Evolutionary conservation across 2,797 vertebrate genomes (phyloP), one percentile per base, ranked within the genome.

Genomic region (Heliangelus exortis): DNA sequence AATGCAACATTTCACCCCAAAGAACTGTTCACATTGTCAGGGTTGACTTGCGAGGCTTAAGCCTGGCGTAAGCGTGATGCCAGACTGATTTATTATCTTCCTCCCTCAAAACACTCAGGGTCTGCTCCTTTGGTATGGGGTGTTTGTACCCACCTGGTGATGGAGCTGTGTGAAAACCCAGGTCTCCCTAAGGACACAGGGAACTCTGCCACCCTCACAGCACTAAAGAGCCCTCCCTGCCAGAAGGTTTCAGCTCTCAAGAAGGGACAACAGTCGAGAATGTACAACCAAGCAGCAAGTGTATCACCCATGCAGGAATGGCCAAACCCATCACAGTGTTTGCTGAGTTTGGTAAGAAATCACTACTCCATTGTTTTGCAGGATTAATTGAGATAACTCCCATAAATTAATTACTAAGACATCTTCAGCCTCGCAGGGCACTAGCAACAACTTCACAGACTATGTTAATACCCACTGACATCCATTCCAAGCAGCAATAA

Each of bases 1-100:
- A 89, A 92, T 74, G 82, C 67, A 73, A 47, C 48, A 5, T 91
- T 93, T 95, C 79, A 83, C 87, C 93, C 82, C 6, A 0, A 85
- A 91, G 79, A 85, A 55, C 55, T 87, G 54, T 63, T 91, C 76
- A 59, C 0, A 0, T 51, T 69, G 73, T 61, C 73, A 78, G 45
- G 61, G 69, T 20, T 88, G 65, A 67, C 15, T 57, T 75, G 79
- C 76, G 82, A 93, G 75, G 55, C 48, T 79, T 33, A 47, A 41
- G 39, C 39, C 39, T 41, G 39, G 39, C 1, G 2, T 47, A 73
- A 69, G n/a, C 1, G 2, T 82, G 68, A 47, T 72, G 82, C 78
- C 84, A 79, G 48, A 41, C 22, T 55, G 59, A 55, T 39, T 92
- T 34, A 15, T 48, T 25, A 36, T 53, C 47, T 72, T 63, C 36